Base-by-base conservation (phyloP, 1,140 invertebrate genomes). In the Megalonaias nervosa region DNA sequence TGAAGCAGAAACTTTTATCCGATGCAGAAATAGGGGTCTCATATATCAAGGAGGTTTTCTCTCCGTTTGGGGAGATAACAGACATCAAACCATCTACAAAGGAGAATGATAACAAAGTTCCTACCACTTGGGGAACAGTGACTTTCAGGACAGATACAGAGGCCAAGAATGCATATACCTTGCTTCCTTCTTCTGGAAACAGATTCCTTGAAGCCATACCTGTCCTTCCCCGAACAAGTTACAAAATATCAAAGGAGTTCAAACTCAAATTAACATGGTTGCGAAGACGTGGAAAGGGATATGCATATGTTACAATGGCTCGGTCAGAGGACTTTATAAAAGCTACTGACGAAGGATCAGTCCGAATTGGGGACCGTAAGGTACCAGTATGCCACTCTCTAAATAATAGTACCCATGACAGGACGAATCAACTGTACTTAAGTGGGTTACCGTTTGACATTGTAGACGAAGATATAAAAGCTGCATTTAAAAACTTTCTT, bases 221-320 rank as follows among this genome's bases (percentile, higher is more conserved):
- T 17, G 73, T 48, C 31, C 56, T 62, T 21, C 15, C 67, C 14
- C 21, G 55, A 57, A 15, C 17, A 64, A 79, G n/a, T 14, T 57
- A 56, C 38, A 19, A 31, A 12, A 17, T 85, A 26, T 62, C 79
- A 0, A 71, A 74, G 59, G 68, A 69, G 31, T 85, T 85, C 70
- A 79, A 77, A 61, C 75, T 82, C 21, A 81, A 73, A 38, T 48
- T 88, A n/a, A 75, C 70, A 5, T 88, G 87, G 85, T 82, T 77
- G 64, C 69, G 80, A 67, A 64, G 85, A 55, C 71, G 71, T 11
- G 74, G 77, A 15, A 79, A 70, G n/a, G 84, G 83, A 16, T 72
- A 70, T 71, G 84, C 82, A 15, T 84, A 77, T 73, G 80, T 82
- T 0, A 48, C 62, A 16, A n/a, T 79, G 12, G 59, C 57, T 13